Conservation (phyloP, 2,797 vertebrate species). For the Simalia tracyae region DNA sequence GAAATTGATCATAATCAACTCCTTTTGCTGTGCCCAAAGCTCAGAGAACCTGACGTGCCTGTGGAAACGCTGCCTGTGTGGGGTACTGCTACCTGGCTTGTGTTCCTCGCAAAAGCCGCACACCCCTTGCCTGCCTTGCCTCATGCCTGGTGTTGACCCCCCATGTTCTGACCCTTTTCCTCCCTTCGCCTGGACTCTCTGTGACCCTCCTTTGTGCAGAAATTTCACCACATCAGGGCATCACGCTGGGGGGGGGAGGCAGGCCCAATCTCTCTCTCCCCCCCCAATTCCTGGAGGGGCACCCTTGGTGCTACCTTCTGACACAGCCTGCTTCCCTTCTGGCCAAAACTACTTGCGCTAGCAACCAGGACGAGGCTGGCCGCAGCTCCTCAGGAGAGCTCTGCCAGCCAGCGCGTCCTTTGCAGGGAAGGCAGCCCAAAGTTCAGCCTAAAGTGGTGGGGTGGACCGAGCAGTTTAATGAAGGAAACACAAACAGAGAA, state of each 20-base stretch:
- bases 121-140: not conserved
- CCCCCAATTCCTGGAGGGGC: not conserved
- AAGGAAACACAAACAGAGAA: not conserved
- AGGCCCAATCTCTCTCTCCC: not conserved
- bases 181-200: not conserved
- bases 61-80: not conserved
- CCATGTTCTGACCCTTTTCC: not conserved
- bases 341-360: not conserved
- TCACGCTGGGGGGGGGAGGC: not conserved
- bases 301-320: not conserved
- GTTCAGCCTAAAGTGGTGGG: not conserved
- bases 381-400: not conserved
- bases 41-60: not conserved
- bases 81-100: not conserved
- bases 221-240: not conserved
- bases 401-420: not conserved
- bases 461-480: accelerated
- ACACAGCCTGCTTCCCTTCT: not conserved
- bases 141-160: not conserved
- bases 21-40: not conserved
- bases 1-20: not conserved
- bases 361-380: not conserved
- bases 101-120: no score
- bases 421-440: not conserved
- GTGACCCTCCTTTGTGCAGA: not conserved